Percentiles rank a stretch among this genome's conserved stretches.
Conservation (phyloP, 2,113 vertebrate species). For the Helogale parvula region DNA sequence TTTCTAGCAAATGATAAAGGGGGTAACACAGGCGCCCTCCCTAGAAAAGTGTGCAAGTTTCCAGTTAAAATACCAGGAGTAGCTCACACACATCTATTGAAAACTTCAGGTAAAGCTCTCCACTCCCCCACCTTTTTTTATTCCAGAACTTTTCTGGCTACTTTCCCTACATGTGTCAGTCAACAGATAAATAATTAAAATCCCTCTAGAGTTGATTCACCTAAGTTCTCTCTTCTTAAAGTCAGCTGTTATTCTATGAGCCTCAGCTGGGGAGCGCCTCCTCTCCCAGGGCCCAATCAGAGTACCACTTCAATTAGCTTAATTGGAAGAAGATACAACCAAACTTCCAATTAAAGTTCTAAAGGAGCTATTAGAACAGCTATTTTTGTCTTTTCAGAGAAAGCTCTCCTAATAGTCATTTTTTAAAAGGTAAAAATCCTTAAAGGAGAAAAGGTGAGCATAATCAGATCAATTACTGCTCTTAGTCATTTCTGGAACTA, state of each 20-base stretch:
- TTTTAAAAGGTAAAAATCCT: conserved; percentile 58
- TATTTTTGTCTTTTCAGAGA: conserved; percentile 63
- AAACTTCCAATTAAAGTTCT: conserved; percentile 84
- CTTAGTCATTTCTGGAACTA: neutral
- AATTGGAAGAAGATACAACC: conserved; percentile 84
- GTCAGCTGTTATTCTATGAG: conserved; percentile 71
- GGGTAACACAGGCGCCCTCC: neutral
- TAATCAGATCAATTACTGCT: conserved; percentile 23
- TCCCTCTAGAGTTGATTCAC: conserved; percentile 73
- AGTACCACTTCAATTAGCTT: conserved; percentile 85
- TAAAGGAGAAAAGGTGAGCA: conserved; percentile 38
- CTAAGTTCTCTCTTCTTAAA: conserved; percentile 74
- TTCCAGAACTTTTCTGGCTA: conserved; percentile 61
- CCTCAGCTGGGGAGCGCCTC: conserved; percentile 70
- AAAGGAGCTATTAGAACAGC: conserved; percentile 80
- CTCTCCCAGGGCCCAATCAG: conserved; percentile 78
- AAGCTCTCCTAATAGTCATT: conserved; percentile 60
- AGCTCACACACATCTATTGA: neutral
- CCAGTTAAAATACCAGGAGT: neutral
- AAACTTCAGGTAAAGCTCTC: conserved; percentile 56
- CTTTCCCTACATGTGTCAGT: conserved; percentile 80
- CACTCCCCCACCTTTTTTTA: neutral
- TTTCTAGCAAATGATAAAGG: neutral
- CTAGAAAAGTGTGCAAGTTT: conserved; percentile 9
- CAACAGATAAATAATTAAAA: conserved; percentile 81